A percentile compares a stretch with the other conserved stretches of the same genome.
Evolutionary conservation across 2,113 vertebrate genomes (phyloP).

Genomic region (Pteruthius melanotis): DNA sequence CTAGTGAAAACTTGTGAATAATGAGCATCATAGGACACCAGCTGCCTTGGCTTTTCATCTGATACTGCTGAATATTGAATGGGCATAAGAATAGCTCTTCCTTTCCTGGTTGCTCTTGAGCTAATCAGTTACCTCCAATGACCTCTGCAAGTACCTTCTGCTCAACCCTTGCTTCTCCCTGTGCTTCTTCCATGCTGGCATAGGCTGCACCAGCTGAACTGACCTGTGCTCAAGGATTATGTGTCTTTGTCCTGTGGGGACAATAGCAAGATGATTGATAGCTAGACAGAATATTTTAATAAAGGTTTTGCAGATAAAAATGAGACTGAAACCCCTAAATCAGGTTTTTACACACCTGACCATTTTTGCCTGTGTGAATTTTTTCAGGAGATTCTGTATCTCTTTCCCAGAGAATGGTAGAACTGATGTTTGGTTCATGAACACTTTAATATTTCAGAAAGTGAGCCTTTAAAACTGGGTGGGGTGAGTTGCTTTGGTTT

Average conservation of each 20-base stretch:
- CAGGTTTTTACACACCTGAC: background rate
- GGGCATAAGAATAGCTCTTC: constrained; percentile 37
- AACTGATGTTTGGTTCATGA: background rate
- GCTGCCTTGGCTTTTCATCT: constrained; percentile 39
- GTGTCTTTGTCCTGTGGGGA: background rate
- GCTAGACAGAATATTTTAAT: background rate
- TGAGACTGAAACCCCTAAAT: background rate
- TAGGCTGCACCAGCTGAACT: background rate
- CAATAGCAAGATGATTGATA: background rate
- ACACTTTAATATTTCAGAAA: background rate
- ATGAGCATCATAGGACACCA: constrained; percentile 1
- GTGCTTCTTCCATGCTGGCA: background rate
- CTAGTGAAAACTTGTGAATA: constrained; percentile 12
- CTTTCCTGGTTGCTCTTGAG: background rate
- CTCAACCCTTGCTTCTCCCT: background rate
- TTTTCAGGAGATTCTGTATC: background rate
- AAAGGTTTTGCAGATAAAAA: background rate
- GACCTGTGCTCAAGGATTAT: background rate
- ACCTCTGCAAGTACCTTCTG: constrained; percentile 4
- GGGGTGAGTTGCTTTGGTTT: background rate
- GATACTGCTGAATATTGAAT: constrained; percentile 45
- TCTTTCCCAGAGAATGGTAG: background rate
- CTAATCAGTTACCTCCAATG: background rate
- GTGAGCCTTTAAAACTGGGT: background rate
- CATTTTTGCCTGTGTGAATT: background rate